A percentile compares a stretch with the other conserved stretches of the same genome.
phyloP scores from a whole-genome alignment of 2,888 invertebrate species.

The Cryptocephalus primarius region DNA sequence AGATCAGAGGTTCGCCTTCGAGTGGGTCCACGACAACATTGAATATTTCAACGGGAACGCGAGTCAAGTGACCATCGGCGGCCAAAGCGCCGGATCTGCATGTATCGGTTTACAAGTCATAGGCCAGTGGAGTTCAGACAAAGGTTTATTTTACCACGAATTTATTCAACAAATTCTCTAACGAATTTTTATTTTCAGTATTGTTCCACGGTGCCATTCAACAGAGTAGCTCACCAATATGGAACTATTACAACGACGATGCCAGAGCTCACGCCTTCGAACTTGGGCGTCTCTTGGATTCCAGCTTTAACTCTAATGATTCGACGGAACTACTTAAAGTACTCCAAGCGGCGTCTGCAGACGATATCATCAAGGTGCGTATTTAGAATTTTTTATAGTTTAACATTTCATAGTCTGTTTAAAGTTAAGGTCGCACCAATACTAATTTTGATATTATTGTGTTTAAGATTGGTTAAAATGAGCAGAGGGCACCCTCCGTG shows the following conservation, averaged over 20 bases:
- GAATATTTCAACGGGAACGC: constrained; percentile 4
- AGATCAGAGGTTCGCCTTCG: constrained; percentile 4
- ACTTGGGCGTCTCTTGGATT: constrained; percentile 3
- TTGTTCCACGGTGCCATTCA: constrained; percentile 9
- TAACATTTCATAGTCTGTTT: too few relatives aligned
- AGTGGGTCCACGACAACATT: constrained; percentile 6
- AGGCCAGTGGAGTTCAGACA: constrained; percentile 2
- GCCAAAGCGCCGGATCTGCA: constrained; percentile 6
- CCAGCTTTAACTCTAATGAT: constrained; percentile 3
- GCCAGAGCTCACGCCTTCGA: constrained; percentile 7
- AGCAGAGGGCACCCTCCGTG: too few relatives aligned
- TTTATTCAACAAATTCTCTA: not conserved
- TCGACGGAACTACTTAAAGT: constrained; percentile 2
- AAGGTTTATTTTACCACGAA: not conserved
- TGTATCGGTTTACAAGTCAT: constrained; percentile 2
- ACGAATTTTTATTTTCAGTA: constrained; percentile 1
- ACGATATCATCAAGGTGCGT: constrained; percentile 3
- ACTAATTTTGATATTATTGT: too few relatives aligned
- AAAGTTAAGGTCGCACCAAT: too few relatives aligned
- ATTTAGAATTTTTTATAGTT: too few relatives aligned
- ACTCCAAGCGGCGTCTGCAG: constrained; percentile 1
- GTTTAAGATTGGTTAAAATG: too few relatives aligned
- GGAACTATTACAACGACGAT: constrained; percentile 3
- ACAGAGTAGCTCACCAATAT: constrained; percentile 9
- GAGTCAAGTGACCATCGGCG: constrained; percentile 5